Conservation (phyloP, 2,888 invertebrate genomes). For the Melanophora roralis region DNA sequence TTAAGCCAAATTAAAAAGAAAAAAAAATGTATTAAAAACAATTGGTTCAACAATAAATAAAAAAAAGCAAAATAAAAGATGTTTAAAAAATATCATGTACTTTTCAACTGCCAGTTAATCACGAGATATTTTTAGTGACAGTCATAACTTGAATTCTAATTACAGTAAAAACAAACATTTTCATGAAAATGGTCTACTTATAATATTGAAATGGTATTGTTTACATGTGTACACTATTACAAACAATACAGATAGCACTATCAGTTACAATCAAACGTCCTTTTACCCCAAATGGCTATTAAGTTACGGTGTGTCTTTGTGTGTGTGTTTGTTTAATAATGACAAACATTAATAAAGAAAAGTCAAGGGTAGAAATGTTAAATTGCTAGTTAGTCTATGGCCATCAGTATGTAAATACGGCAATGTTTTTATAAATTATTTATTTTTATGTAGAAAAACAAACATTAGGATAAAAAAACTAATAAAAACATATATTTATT, state of each 20-base stretch:
- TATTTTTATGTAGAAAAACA: background rate
- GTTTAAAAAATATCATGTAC: no score
- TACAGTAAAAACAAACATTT: no score
- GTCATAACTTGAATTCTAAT: no score
- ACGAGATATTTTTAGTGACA: no score
- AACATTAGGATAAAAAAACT: background rate
- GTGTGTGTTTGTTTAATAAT: background rate
- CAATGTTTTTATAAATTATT: background rate
- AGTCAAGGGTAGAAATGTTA: slow-evolving; percentile 18
- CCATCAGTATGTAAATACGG: background rate
- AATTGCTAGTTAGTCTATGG: background rate
- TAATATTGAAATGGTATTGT: no score
- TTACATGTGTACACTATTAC: no score
- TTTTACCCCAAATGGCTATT: background rate
- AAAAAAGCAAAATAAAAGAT: no score
- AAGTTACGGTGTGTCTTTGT: background rate
- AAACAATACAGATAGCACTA: background rate
- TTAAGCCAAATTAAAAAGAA: no score
- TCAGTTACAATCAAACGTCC: background rate
- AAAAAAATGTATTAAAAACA: no score
- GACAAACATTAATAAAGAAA: background rate
- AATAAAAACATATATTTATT: no score
- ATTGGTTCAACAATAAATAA: no score
- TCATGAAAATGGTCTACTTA: background rate
- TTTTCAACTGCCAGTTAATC: no score